Evolutionary conservation across 2,113 vertebrate genomes (phyloP).

Genomic region (Eidolon helvum): DNA sequence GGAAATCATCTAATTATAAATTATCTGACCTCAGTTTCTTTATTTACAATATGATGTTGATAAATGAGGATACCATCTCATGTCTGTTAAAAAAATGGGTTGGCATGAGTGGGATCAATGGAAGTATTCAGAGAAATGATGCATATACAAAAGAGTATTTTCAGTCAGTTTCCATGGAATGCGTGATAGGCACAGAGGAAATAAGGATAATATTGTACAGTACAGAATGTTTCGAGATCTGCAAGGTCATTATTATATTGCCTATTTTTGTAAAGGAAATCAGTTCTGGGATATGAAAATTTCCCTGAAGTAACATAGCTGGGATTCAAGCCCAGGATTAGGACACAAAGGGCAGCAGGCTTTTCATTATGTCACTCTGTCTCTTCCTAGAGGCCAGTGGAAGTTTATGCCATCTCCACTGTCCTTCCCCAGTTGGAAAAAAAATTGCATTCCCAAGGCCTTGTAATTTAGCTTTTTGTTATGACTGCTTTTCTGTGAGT

Average conservation of each 20-base stretch:
- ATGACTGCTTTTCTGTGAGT: slow-evolving; percentile 56
- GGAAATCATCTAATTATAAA: neutral
- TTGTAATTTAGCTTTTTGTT: slow-evolving; percentile 60
- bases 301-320: slow-evolving; percentile 57
- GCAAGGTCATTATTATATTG: neutral
- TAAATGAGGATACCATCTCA: neutral
- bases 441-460: slow-evolving; percentile 29
- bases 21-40: neutral
- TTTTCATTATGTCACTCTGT: slow-evolving; percentile 18
- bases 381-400: neutral
- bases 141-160: neutral
- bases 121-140: neutral
- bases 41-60: neutral
- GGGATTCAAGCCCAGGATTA: slow-evolving; percentile 31
- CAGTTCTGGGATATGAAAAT: slow-evolving; percentile 37
- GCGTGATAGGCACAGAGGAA: neutral
- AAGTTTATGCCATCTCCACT: slow-evolving; percentile 12
- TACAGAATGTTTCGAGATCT: neutral
- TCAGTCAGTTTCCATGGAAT: neutral
- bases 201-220: slow-evolving; percentile 52
- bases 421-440: slow-evolving; percentile 42
- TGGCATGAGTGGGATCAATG: neutral
- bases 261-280: slow-evolving; percentile 32
- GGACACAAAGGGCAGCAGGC: neutral
- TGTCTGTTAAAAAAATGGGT: neutral